phyloP scores from a whole-genome alignment of 2,888 invertebrate species.

The Lithophane ornitopus region DNA sequence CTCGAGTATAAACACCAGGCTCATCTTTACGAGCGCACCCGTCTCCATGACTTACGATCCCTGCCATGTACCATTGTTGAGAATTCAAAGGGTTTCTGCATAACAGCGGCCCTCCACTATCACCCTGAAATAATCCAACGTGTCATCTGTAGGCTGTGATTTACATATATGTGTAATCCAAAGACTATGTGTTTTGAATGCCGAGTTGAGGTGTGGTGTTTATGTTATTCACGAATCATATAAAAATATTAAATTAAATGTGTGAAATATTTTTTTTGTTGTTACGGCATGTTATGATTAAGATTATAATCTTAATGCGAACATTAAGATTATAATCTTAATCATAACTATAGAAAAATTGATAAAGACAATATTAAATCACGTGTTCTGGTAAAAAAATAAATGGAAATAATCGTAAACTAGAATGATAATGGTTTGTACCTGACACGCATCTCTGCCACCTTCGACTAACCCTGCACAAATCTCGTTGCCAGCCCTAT shows the following conservation, averaged over 20 bases:
- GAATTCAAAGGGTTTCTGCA: conserved; percentile 93
- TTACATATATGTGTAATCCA: conserved; percentile 15
- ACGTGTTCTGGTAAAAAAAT: conserved; percentile 93
- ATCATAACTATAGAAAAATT: conserved; percentile 91
- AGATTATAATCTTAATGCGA: no score
- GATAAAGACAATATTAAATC: conserved; percentile 91
- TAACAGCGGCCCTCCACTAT: conserved; percentile 96
- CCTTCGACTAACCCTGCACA: conserved; percentile 95
- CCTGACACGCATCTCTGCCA: conserved; percentile 95
- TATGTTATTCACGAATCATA: not conserved
- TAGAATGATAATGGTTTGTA: conserved; percentile 57
- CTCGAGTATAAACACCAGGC: conserved; percentile 95
- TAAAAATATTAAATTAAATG: not conserved
- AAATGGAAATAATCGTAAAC: conserved; percentile 92
- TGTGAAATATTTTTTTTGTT: no score
- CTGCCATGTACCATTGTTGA: conserved; percentile 95
- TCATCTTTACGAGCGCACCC: conserved; percentile 95
- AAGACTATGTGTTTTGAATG: not conserved
- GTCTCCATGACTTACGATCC: conserved; percentile 96
- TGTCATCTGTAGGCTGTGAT: conserved; percentile 15
- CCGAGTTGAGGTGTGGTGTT: not conserved
- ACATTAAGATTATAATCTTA: no score
- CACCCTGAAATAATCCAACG: conserved; percentile 89
- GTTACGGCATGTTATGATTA: no score
- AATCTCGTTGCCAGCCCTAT: conserved; percentile 92